Percentiles rank a stretch among this genome's conserved stretches.
Evolutionary conservation across 2,113 vertebrate species (phyloP).

Genomic region (Psittacara wagleri): DNA sequence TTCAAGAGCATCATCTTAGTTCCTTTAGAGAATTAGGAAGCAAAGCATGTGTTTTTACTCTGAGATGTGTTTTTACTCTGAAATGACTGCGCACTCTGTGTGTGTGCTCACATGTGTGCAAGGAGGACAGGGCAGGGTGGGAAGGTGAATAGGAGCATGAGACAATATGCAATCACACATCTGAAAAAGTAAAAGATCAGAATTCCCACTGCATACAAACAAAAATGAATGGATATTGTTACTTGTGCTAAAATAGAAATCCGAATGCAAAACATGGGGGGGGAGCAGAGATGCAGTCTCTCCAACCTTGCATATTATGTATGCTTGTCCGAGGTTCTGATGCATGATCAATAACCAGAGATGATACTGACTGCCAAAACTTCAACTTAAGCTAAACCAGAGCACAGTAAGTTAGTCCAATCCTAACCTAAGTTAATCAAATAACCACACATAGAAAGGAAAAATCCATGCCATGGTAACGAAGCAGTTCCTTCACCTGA

Average conservation of each 20-base stretch:
- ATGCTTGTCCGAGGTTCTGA: neutral
- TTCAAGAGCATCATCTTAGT: neutral
- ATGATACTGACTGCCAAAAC: neutral
- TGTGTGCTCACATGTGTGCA: too few species aligned
- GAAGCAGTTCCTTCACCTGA: neutral
- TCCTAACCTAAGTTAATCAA: neutral
- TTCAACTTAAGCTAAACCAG: neutral
- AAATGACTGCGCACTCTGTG: fast-evolving
- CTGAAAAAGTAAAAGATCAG: neutral
- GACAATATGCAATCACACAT: neutral
- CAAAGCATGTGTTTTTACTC: neutral
- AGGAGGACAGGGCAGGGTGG: neutral
- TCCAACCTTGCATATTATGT: neutral
- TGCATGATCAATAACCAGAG: neutral
- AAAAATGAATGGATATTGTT: neutral
- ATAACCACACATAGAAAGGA: neutral
- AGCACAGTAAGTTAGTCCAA: neutral
- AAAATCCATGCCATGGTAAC: neutral
- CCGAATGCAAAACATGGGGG: neutral
- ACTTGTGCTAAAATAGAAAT: neutral
- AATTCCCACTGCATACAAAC: neutral
- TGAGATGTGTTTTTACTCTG: neutral
- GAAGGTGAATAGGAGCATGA: neutral
- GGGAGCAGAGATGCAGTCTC: neutral
- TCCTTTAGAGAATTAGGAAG: neutral